Conservation (phyloP, 2,113 vertebrate species). For the Oceanodroma tethys region DNA sequence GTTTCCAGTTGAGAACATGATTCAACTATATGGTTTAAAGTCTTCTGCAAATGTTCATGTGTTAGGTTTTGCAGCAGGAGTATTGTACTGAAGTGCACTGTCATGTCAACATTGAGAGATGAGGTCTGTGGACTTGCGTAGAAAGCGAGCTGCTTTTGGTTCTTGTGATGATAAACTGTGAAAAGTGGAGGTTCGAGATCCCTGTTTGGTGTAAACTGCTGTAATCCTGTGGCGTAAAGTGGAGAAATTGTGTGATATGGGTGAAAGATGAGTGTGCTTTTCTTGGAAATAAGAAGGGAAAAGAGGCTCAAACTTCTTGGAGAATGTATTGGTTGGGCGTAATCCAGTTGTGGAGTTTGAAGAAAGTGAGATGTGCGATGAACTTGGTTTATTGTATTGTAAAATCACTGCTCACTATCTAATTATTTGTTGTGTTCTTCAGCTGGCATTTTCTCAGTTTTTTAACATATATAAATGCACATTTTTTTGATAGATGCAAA, state of each 20-base stretch:
- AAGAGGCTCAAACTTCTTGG: not conserved
- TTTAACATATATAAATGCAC: not conserved
- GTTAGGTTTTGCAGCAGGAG: not conserved
- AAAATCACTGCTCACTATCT: not conserved
- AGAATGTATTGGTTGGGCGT: accelerated
- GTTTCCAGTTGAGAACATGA: not conserved
- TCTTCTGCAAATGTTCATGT: not conserved
- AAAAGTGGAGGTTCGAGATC: not conserved
- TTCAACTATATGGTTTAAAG: not conserved
- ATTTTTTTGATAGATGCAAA: not conserved
- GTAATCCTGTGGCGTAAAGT: not conserved
- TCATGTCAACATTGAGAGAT: not conserved
- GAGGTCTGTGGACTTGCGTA: not conserved
- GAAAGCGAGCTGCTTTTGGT: not conserved
- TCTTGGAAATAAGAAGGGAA: not conserved
- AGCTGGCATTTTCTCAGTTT: not conserved
- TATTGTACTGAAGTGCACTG: not conserved
- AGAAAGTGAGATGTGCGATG: not conserved
- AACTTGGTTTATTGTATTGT: not conserved
- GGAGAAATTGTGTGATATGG: not conserved
- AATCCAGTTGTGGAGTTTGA: not conserved
- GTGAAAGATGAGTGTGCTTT: not conserved
- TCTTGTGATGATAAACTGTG: not conserved
- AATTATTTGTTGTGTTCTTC: not conserved
- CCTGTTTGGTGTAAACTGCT: not conserved